A percentile compares a stretch with the other conserved stretches of the same genome.
Evolutionary conservation across 2,113 vertebrate species (phyloP).

Genomic region (Shinisaurus crocodilurus): DNA sequence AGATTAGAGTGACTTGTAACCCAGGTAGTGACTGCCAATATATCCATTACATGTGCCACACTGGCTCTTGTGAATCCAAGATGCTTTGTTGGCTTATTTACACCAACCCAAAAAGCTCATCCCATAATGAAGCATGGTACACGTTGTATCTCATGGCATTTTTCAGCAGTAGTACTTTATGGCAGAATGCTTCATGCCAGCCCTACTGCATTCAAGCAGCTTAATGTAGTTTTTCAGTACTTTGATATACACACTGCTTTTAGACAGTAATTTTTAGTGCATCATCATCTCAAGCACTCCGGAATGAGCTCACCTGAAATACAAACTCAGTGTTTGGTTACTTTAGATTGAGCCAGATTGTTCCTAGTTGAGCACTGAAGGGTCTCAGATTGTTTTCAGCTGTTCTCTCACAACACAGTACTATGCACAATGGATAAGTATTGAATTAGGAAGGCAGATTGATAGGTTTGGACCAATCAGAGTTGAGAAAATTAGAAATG

Average conservation of each 20-base stretch:
- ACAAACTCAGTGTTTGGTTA: neutral
- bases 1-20: neutral
- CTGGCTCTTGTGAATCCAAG: neutral
- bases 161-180: neutral
- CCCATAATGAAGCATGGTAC: neutral
- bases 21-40: too few species aligned
- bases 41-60: neutral
- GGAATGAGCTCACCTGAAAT: neutral
- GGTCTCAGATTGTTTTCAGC: neutral
- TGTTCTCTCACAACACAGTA: neutral
- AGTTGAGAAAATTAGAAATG: neutral
- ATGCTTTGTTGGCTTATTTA: neutral
- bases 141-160: neutral
- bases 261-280: neutral
- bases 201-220: neutral
- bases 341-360: neutral
- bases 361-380: neutral
- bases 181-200: neutral
- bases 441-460: neutral
- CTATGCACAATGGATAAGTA: neutral
- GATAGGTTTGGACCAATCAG: slow-evolving; percentile 11
- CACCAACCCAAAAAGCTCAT: neutral
- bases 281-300: neutral
- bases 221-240: neutral
- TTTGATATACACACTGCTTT: neutral